Base-by-base conservation (phyloP, 2,888 invertebrate genomes). In the Aradus depressus region DNA sequence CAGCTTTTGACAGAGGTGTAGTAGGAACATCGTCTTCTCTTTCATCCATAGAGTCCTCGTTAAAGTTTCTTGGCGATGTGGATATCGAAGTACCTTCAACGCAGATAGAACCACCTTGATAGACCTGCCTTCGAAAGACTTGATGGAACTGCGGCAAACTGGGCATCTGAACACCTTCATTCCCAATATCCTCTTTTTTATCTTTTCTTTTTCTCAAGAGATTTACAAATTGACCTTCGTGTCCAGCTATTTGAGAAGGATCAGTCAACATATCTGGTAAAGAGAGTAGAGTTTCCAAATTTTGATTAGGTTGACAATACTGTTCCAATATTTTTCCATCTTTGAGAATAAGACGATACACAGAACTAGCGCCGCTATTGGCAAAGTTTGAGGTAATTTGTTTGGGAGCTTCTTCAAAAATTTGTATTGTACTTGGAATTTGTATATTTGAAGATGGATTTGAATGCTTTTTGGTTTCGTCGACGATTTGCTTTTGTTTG, bases 131-230 rank as follows among this genome's bases (percentile, higher is more conserved):
- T 1, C 84, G 82, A 65, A 84, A 84, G 1, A 81, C 84, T 67
- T 84, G 84, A 63, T 83, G 82, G 64, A 84, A 84, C 66, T 84
- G 84, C 3, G 84, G 84, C 53, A 84, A 68, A 48, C 74, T 72
- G 8, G 73, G 72, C 5, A 72, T 71, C 61, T 75, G 75, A 34
- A 65, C 60, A 43, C 61, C 62, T 42, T 62, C 54, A 43, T 26
- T 43, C 6, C 31, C 42, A 42, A 21, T 6, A 25, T 42, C 31
- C 10, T 41, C 55, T 34, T 45, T 44, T 23, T 53, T 53, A 23
- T 56, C 55, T 28, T 56, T 56, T 23, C 51, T 56, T 44, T 51
- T 56, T 22, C 53, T 56, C 3, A 53, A 44, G 3, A 56, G 28
- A 35, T 56, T 53, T 28, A 56, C 51, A 21, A 56, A 50, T 22